These are phyloP conservation scores for Lithobates sylvaticus DNA, from an alignment of 2,797 vertebrate genomes.

Conservation along the genomic window DNA sequence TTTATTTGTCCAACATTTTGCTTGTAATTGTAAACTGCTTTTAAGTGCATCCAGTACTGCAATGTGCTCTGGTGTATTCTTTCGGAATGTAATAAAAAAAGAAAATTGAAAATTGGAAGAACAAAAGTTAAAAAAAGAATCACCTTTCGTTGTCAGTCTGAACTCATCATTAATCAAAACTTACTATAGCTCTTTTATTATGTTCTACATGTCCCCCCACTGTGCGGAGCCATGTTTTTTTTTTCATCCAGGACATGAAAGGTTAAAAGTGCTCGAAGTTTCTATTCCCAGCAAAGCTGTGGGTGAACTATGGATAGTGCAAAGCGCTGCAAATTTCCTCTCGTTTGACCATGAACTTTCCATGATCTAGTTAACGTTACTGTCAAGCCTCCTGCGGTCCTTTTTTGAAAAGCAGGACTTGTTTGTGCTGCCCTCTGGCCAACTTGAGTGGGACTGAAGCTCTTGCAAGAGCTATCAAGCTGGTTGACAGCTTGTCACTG, in stretches of 20 bases:
- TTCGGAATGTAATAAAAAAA: too few species aligned
- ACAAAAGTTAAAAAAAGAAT: too few species aligned
- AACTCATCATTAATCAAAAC: too few species aligned
- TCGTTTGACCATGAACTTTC: conserved; percentile 88
- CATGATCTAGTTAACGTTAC: conserved; percentile 86
- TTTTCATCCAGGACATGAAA: conserved; percentile 1
- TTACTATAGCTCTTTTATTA: too few species aligned
- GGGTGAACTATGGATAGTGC: conserved; percentile 72
- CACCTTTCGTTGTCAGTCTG: too few species aligned
- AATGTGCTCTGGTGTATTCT: too few species aligned
- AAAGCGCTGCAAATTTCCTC: conserved; percentile 68
- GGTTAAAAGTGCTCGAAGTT: conserved; percentile 27
- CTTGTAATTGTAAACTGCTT: too few species aligned
- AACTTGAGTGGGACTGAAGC: conserved; percentile 81
- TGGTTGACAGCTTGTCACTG: conserved; percentile 84
- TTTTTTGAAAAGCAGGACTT: conserved; percentile 84
- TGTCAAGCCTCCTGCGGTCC: conserved; percentile 85
- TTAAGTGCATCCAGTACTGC: too few species aligned
- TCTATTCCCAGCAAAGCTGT: conserved; percentile 70
- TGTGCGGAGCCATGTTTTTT: background rate
- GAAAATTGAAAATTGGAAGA: too few species aligned
- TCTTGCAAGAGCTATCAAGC: conserved; percentile 81
- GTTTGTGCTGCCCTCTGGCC: conserved; percentile 85
- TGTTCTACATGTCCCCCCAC: background rate
- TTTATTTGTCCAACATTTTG: too few species aligned